Conservation (phyloP, 1,140 invertebrate genomes). For the Cotesia typhae region DNA sequence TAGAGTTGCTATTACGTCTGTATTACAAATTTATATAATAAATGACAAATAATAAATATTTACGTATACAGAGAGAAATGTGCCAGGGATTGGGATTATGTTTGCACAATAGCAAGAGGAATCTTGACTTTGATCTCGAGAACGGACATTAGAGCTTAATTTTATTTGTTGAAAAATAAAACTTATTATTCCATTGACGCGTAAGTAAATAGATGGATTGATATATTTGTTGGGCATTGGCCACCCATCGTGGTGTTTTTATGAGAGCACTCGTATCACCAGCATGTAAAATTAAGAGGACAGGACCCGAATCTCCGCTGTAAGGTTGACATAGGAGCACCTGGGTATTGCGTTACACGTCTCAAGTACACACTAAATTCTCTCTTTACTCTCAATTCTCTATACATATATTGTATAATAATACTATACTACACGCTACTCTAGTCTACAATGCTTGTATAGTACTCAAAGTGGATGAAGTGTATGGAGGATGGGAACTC, state of each 20-base stretch:
- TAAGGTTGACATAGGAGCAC: background rate
- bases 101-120: too few relatives aligned
- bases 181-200: background rate
- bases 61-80: too few relatives aligned
- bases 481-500: background rate
- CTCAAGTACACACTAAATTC: background rate
- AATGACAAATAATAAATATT: too few relatives aligned
- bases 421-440: background rate
- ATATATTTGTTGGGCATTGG: background rate
- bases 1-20: background rate
- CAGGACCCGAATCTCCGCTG: background rate
- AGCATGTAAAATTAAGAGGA: constrained; percentile 13
- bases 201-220: constrained; percentile 3
- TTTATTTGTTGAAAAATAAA: background rate
- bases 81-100: too few relatives aligned
- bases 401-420: background rate
- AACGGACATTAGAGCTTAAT: too few relatives aligned
- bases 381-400: background rate
- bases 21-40: too few relatives aligned
- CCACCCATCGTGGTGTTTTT: constrained; percentile 10
- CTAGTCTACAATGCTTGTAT: background rate
- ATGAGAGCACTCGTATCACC: background rate
- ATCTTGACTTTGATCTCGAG: too few relatives aligned
- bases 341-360: constrained; percentile 23
- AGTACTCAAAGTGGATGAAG: background rate